Percentiles rank a stretch among this genome's conserved stretches.
These are phyloP conservation scores for Centropristis striata DNA, from an alignment of 2,113 vertebrate genomes.

Conservation along the genomic window DNA sequence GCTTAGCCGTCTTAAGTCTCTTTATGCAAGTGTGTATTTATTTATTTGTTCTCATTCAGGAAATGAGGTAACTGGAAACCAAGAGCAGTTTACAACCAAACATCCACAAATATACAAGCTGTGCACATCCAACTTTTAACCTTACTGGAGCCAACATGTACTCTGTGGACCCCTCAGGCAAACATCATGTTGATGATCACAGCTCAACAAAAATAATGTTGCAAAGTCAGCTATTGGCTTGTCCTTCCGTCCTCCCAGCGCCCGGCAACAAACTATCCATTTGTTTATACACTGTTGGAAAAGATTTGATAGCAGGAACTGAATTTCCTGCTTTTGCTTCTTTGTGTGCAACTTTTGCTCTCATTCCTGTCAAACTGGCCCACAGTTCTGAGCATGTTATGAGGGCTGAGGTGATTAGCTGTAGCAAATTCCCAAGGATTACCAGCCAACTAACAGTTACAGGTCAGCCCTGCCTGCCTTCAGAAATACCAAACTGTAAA, in stretches of 20 bases:
- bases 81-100: conserved; percentile 78
- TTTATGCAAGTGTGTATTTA: conserved; percentile 75
- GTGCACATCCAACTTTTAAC: conserved; percentile 79
- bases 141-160: conserved; percentile 68
- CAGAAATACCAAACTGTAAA: conserved; percentile 76
- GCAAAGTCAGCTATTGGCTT: conserved; percentile 61
- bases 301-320: conserved; percentile 47
- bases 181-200: conserved; percentile 68
- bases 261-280: conserved; percentile 68
- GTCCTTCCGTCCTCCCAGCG: conserved; percentile 65
- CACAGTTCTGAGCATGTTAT: conserved; percentile 45
- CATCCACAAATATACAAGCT: conserved; percentile 84
- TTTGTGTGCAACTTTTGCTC: conserved; percentile 54
- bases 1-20: conserved; percentile 59
- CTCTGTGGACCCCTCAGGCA: conserved; percentile 64
- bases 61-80: conserved; percentile 85
- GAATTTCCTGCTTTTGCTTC: conserved; percentile 69
- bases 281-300: conserved; percentile 66
- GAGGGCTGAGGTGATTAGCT: conserved; percentile 67
- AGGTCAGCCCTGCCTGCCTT: conserved; percentile 67
- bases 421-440: conserved; percentile 74
- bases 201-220: conserved; percentile 76
- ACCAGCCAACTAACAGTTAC: conserved; percentile 73
- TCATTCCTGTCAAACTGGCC: conserved; percentile 52
- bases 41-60: conserved; percentile 84